These are phyloP conservation scores for Parambassis ranga DNA, from an alignment of 2,797 vertebrate genomes.

Conservation along the genomic window DNA sequence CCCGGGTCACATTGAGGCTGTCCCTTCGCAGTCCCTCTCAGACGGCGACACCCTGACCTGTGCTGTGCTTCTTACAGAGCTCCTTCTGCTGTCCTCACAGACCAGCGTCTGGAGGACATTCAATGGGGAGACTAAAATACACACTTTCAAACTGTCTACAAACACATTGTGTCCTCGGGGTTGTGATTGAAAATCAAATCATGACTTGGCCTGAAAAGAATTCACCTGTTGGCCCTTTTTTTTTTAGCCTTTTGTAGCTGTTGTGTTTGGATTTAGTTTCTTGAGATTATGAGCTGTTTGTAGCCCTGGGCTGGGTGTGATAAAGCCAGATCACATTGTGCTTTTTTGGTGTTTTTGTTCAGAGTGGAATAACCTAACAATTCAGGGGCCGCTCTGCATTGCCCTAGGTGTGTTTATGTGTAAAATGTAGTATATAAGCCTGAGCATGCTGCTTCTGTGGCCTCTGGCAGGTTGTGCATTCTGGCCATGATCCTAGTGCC, in stretches of 20 bases:
- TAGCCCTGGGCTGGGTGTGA: constrained; percentile 20
- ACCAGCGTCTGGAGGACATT: constrained; percentile 30
- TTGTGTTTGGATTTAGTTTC: constrained; percentile 40
- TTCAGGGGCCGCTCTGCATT: constrained; percentile 14
- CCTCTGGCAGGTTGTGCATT: constrained; percentile 20
- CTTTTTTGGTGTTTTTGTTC: constrained; percentile 2
- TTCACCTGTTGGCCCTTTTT: constrained; percentile 20
- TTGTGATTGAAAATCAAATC: constrained; percentile 36
- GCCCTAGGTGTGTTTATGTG: background rate
- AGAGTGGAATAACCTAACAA: constrained; percentile 21
- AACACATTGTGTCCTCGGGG: background rate
- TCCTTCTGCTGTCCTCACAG: constrained; percentile 26
- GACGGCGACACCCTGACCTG: constrained; percentile 45
- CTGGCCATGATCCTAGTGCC: constrained; percentile 7
- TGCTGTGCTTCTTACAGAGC: background rate
- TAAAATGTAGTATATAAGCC: background rate
- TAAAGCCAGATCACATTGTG: constrained; percentile 24
- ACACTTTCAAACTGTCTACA: background rate
- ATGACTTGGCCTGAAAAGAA: constrained; percentile 10
- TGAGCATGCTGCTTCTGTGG: constrained; percentile 3
- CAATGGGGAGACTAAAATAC: background rate
- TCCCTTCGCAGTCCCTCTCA: constrained; percentile 9
- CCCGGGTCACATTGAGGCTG: constrained; percentile 34
- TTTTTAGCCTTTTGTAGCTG: constrained; percentile 16
- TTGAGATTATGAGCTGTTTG: constrained; percentile 34